Conservation (phyloP, 2,113 vertebrate species). For the Nettapus auritus region DNA sequence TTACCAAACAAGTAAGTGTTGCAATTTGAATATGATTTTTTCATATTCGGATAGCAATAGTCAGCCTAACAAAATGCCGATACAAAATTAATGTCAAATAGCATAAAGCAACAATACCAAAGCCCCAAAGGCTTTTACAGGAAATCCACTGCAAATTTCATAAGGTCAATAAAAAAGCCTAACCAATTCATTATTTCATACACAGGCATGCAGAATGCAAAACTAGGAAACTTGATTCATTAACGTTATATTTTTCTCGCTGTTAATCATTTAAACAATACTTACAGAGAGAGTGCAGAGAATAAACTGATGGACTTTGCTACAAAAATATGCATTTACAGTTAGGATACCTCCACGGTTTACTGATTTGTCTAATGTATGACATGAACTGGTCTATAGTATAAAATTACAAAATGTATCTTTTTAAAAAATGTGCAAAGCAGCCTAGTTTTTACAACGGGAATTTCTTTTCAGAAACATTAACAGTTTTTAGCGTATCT, state of each 20-base stretch:
- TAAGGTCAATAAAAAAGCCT: neutral
- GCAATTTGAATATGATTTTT: neutral
- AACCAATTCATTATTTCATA: neutral
- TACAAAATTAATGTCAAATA: neutral
- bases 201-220: neutral
- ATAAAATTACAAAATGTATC: neutral
- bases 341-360: neutral
- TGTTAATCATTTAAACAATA: neutral
- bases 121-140: neutral
- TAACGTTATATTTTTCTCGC: neutral
- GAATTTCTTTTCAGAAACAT: neutral
- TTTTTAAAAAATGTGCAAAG: neutral
- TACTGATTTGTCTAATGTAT: neutral
- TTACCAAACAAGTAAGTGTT: conserved; percentile 19
- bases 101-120: neutral
- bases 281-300: neutral
- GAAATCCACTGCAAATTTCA: neutral
- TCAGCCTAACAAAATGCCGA: neutral
- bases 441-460: neutral
- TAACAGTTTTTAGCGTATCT: neutral
- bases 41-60: neutral
- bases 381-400: neutral
- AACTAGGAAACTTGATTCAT: neutral
- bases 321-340: neutral
- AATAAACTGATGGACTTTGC: neutral